Evolutionary conservation across 2,888 invertebrate species (phyloP).

Genomic region (Megamerina dolium): DNA sequence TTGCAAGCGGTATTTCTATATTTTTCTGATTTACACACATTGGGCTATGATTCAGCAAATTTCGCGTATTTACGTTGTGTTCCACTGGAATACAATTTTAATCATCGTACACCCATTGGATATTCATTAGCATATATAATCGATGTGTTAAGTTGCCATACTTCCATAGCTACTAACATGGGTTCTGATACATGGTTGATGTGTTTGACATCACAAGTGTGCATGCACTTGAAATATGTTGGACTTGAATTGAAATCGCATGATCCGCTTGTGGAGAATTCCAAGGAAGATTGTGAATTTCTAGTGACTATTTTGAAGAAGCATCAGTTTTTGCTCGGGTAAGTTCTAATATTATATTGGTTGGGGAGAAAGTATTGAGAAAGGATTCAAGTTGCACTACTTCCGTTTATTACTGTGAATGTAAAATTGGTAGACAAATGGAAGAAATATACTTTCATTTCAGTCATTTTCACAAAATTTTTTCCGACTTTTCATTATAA

Average conservation of each 20-base stretch:
- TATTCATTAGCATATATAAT: slow-evolving; percentile 17
- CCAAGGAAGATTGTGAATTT: slow-evolving; percentile 20
- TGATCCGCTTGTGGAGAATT: slow-evolving; percentile 20
- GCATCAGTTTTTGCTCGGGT: slow-evolving; percentile 28
- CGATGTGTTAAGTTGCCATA: slow-evolving; percentile 24
- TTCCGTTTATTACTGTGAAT: too few relatives aligned
- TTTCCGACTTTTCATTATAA: too few relatives aligned
- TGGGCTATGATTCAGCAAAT: slow-evolving; percentile 7
- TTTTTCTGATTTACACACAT: slow-evolving; percentile 1
- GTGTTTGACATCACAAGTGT: slow-evolving; percentile 30
- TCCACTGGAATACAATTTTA: slow-evolving; percentile 19
- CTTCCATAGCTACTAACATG: slow-evolving; percentile 7
- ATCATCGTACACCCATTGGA: slow-evolving; percentile 10
- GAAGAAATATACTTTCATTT: not conserved
- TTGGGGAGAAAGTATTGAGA: too few relatives aligned
- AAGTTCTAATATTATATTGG: slow-evolving; percentile 4
- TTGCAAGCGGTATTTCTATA: slow-evolving; percentile 15
- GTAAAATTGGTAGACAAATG: too few relatives aligned
- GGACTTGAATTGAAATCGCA: slow-evolving; percentile 23
- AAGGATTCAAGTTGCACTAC: too few relatives aligned
- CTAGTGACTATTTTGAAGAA: slow-evolving; percentile 21
- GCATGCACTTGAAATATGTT: slow-evolving; percentile 34
- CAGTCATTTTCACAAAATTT: not conserved
- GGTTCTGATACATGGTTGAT: slow-evolving; percentile 29
- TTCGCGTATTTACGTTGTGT: slow-evolving; percentile 18